A percentile compares a stretch with the other conserved stretches of the same genome.
These are phyloP conservation scores for Sapayoa aenigma DNA, from an alignment of 2,113 vertebrate species.

Conservation along the genomic window DNA sequence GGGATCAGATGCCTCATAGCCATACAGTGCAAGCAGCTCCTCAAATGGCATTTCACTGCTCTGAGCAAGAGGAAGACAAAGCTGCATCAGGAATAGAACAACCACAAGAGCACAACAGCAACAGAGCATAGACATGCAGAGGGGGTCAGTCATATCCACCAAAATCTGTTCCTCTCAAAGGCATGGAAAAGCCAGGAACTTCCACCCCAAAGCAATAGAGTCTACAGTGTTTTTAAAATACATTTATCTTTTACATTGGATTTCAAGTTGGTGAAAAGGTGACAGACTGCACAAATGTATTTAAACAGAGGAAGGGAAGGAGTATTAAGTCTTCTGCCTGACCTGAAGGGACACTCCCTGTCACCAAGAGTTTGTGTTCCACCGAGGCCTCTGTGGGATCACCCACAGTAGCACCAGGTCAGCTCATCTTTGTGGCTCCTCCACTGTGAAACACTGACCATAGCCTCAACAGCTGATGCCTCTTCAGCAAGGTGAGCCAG, in stretches of 20 bases:
- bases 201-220: neutral
- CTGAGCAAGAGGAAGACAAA: constrained; percentile 68
- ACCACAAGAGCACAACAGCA: neutral
- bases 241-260: neutral
- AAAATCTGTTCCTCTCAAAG: neutral
- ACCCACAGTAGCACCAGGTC: neutral
- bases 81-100: constrained; percentile 33
- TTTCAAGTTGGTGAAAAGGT: neutral
- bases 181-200: neutral
- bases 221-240: neutral
- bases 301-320: neutral
- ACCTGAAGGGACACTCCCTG: neutral
- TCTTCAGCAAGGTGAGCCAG: neutral
- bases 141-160: neutral
- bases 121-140: neutral
- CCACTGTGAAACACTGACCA: neutral
- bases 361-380: neutral
- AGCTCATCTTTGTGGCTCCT: neutral
- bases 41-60: constrained; percentile 89
- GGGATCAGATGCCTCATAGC: constrained; percentile 85
- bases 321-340: neutral
- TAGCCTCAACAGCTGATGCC: neutral
- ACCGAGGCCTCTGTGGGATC: neutral
- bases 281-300: neutral
- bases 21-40: constrained; percentile 90